Percentiles rank a stretch among this genome's conserved stretches.
Evolutionary conservation across 2,888 invertebrate species (phyloP).

Genomic region (Gymnosoma rotundatum): DNA sequence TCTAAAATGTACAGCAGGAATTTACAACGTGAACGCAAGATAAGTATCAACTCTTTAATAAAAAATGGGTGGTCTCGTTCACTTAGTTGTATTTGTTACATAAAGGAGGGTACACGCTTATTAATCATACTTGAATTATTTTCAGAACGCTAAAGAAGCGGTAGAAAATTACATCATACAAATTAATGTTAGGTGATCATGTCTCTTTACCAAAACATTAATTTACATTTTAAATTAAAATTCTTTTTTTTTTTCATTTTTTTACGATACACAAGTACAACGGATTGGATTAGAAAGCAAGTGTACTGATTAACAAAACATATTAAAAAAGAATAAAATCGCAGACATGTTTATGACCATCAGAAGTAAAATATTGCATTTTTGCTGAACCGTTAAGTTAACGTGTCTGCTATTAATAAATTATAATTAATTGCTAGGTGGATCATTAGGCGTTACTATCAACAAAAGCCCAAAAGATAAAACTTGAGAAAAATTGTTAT

Average conservation of each 20-base stretch:
- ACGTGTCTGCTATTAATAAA: slow-evolving; percentile 68
- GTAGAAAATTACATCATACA: slow-evolving; percentile 24
- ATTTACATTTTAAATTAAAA: slow-evolving; percentile 50
- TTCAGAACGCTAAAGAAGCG: neutral
- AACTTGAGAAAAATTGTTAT: slow-evolving; percentile 32
- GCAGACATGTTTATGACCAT: slow-evolving; percentile 4
- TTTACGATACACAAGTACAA: no score
- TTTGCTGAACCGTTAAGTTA: slow-evolving; percentile 61
- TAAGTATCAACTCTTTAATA: slow-evolving; percentile 13
- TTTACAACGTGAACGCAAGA: slow-evolving; percentile 62
- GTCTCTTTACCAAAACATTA: slow-evolving; percentile 58
- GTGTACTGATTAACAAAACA: slow-evolving; percentile 7
- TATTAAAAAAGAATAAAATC: slow-evolving; percentile 16
- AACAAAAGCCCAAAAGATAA: slow-evolving; percentile 44
- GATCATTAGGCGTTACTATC: slow-evolving; percentile 70
- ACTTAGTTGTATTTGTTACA: slow-evolving; percentile 26
- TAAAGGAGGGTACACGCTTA: slow-evolving; percentile 39
- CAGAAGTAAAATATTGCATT: slow-evolving; percentile 14
- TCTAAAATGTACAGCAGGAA: slow-evolving; percentile 22
- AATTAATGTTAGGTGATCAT: slow-evolving; percentile 36
- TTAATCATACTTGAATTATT: slow-evolving; percentile 57
- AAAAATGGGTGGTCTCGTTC: slow-evolving; percentile 58
- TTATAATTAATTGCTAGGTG: slow-evolving; percentile 70
- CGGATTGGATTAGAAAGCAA: no score
- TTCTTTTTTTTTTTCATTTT: slow-evolving; percentile 2